Percentiles rank a stretch among this genome's conserved stretches.
These are phyloP conservation scores for Tuberolachnus salignus DNA, from an alignment of 2,888 invertebrate genomes.

Conservation along the genomic window DNA sequence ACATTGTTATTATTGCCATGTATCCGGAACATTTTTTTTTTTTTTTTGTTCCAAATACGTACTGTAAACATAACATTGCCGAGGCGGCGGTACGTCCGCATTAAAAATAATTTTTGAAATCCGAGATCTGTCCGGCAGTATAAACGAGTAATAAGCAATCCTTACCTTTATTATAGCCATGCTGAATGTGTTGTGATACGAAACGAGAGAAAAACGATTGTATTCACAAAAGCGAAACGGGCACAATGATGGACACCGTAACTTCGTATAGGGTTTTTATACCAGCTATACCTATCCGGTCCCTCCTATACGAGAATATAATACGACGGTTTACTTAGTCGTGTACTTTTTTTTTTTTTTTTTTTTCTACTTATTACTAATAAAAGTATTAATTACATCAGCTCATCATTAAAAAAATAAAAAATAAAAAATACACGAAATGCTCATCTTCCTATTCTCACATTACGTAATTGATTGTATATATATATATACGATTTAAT, in stretches of 20 bases:
- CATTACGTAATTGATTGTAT: neutral
- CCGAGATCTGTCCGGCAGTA: too few relatives aligned
- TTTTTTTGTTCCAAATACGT: too few relatives aligned
- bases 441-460: neutral
- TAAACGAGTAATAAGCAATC: too few relatives aligned
- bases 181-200: too few relatives aligned
- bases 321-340: neutral
- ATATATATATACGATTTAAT: neutral
- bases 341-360: neutral
- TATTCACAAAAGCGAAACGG: neutral
- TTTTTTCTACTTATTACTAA: neutral
- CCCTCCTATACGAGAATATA: neutral
- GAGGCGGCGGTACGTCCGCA: too few relatives aligned
- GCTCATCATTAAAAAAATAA: too few relatives aligned
- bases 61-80: too few relatives aligned
- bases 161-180: too few relatives aligned
- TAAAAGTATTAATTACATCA: neutral
- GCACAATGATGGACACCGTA: neutral
- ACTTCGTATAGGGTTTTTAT: neutral
- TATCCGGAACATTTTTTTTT: too few relatives aligned
- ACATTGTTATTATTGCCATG: too few relatives aligned
- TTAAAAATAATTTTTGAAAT: too few relatives aligned
- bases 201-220: neutral
- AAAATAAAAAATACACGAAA: neutral
- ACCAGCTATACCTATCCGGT: neutral